These are phyloP conservation scores for Masticophis lateralis DNA, from an alignment of 2,797 vertebrate species.

Conservation along the genomic window DNA sequence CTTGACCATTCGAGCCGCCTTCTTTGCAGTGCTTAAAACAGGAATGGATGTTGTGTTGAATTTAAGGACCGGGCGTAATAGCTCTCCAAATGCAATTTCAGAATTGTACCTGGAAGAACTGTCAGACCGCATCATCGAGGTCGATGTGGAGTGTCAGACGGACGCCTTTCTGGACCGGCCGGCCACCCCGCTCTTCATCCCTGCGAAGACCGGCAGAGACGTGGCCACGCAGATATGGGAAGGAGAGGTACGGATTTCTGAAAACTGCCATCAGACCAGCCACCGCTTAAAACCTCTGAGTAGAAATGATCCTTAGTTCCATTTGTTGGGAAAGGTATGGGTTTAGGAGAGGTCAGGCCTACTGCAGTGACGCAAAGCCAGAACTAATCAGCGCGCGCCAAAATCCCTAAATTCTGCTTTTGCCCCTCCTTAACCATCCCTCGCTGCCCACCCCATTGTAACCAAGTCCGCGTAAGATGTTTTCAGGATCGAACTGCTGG, in stretches of 20 bases:
- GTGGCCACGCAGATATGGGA: constrained; percentile 87
- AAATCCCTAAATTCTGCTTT: too few relatives aligned
- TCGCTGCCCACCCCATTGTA: too few relatives aligned
- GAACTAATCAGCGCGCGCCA: too few relatives aligned
- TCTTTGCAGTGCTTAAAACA: neutral
- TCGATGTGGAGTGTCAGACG: constrained; percentile 86
- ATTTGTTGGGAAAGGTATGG: too few relatives aligned
- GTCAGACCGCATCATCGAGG: constrained; percentile 73
- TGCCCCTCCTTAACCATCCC: too few relatives aligned
- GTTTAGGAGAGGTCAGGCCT: too few relatives aligned
- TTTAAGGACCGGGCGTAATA: neutral
- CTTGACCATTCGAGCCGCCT: too few relatives aligned
- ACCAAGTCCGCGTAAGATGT: too few relatives aligned
- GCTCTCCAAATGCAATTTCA: constrained; percentile 53
- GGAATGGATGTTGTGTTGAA: neutral
- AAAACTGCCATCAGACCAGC: neutral
- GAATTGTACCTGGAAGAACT: constrained; percentile 92
- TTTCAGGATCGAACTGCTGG: too few relatives aligned
- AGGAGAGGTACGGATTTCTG: constrained; percentile 80
- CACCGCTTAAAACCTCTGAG: neutral
- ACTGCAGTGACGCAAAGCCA: too few relatives aligned
- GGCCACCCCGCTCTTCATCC: constrained; percentile 87
- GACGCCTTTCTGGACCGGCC: constrained; percentile 91
- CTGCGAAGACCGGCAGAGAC: constrained; percentile 89
- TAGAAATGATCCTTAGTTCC: too few relatives aligned